These are phyloP conservation scores for Dryas iulia DNA, from an alignment of 1,140 invertebrate species.

Conservation along the genomic window DNA sequence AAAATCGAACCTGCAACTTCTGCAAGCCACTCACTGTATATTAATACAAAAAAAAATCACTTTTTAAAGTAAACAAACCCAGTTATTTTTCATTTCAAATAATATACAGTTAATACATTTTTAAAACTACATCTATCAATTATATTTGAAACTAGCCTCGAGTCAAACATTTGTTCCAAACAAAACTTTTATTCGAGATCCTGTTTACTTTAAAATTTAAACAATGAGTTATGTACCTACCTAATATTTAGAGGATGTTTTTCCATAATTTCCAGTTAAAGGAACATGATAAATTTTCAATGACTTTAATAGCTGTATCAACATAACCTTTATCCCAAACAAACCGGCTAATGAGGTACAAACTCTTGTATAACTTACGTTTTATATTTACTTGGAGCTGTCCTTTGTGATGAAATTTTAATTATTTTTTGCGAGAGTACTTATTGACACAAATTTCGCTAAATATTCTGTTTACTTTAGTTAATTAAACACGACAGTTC, in stretches of 20 bases:
- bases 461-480: not conserved
- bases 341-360: constrained; percentile 9
- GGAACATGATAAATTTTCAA: constrained; percentile 1
- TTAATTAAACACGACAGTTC: not conserved
- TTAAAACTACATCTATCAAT: no score
- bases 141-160: not conserved
- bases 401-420: constrained; percentile 12
- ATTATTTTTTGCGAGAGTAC: not conserved
- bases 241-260: not conserved
- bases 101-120: no score
- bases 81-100: no score
- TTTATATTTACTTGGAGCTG: constrained; percentile 8
- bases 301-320: constrained; percentile 5
- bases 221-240: not conserved
- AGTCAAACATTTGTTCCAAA: not conserved
- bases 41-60: not conserved
- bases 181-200: not conserved
- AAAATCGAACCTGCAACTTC: not conserved
- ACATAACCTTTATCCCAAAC: constrained; percentile 9
- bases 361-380: constrained; percentile 7
- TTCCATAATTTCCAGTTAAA: constrained; percentile 1
- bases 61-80: no score
- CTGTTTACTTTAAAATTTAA: not conserved
- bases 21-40: not conserved
- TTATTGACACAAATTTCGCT: not conserved